These are phyloP conservation scores for Dendrocincla fuliginosa DNA, from an alignment of 2,797 vertebrate species.

Conservation along the genomic window DNA sequence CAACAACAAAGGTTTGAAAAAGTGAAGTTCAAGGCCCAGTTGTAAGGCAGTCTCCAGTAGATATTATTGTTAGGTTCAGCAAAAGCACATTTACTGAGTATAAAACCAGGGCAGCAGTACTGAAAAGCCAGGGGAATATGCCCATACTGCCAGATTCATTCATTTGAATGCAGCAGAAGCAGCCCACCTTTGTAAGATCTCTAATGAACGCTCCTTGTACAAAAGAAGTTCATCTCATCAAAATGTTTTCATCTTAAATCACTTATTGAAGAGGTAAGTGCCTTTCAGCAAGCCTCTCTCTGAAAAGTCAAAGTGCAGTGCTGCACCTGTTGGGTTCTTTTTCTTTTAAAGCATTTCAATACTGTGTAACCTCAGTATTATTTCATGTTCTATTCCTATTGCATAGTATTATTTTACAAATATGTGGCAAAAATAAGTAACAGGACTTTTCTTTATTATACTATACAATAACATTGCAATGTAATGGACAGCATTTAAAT, in stretches of 20 bases:
- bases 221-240: constrained; percentile 27
- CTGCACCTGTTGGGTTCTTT: neutral
- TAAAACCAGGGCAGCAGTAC: constrained; percentile 15
- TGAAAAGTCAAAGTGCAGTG: neutral
- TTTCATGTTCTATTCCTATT: neutral
- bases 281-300: constrained; percentile 22
- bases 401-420: neutral
- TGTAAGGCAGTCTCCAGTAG: constrained; percentile 23
- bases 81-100: constrained; percentile 18
- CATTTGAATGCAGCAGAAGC: constrained; percentile 20
- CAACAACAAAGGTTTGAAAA: constrained; percentile 47
- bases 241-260: constrained; percentile 7
- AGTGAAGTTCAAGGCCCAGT: constrained; percentile 41
- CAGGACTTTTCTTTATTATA: neutral
- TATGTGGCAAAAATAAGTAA: neutral
- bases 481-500: neutral
- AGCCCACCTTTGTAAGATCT: constrained; percentile 7
- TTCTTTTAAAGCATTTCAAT: neutral
- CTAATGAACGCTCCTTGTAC: neutral
- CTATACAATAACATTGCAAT: neutral
- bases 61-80: constrained; percentile 32
- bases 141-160: neutral
- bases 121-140: constrained; percentile 16
- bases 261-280: constrained; percentile 37
- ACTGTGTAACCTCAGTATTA: neutral